These are phyloP conservation scores for Phalangium opilio DNA, from an alignment of 2,888 invertebrate species.

Conservation along the genomic window DNA sequence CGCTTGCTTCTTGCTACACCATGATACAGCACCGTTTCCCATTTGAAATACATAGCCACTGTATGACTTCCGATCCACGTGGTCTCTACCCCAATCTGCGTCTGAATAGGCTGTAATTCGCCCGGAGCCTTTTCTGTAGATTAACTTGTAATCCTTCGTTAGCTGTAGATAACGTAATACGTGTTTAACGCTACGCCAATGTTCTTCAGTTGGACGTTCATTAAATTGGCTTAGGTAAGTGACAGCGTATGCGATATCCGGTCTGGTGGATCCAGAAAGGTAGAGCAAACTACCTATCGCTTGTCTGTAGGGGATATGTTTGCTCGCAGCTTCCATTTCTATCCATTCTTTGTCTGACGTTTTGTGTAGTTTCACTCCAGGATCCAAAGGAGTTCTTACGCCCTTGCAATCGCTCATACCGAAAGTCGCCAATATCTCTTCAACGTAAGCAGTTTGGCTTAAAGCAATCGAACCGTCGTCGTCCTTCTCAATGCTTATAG, in stretches of 20 bases:
- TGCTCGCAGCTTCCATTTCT: neutral
- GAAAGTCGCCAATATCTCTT: slow-evolving; percentile 6
- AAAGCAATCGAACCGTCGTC: slow-evolving; percentile 2
- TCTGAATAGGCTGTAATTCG: no score
- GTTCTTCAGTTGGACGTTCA: neutral
- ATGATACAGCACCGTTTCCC: slow-evolving; percentile 12
- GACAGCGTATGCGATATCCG: neutral
- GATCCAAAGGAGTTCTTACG: no score
- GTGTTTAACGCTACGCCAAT: slow-evolving; percentile 1
- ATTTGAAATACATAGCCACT: slow-evolving; percentile 16
- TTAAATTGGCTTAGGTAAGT: slow-evolving; percentile 3
- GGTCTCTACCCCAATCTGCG: no score
- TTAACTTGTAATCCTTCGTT: neutral
- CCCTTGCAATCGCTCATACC: no score
- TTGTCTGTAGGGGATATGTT: neutral
- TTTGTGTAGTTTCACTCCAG: no score
- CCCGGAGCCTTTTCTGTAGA: slow-evolving; percentile 1
- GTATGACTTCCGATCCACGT: slow-evolving; percentile 9
- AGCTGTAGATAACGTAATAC: neutral
- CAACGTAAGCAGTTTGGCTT: slow-evolving; percentile 4
- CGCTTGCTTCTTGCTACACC: slow-evolving; percentile 17
- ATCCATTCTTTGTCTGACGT: no score
- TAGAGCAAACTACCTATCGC: slow-evolving; percentile 2
- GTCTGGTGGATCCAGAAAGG: neutral
- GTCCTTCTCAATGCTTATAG: slow-evolving; percentile 1